A percentile compares a stretch with the other conserved stretches of the same genome.
Evolutionary conservation across 2,113 vertebrate genomes (phyloP).

Genomic region (Ochotona princeps): DNA sequence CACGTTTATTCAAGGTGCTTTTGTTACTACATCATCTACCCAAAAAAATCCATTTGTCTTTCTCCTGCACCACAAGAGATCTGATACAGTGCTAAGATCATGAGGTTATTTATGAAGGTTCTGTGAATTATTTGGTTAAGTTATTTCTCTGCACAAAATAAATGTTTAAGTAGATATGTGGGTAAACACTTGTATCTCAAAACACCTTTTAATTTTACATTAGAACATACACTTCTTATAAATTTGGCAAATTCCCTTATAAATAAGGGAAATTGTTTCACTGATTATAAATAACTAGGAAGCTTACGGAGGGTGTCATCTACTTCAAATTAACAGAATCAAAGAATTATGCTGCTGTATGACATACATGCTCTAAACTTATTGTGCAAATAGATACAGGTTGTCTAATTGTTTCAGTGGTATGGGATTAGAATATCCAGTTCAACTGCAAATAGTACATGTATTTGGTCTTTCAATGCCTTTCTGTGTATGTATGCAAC

Average conservation of each 20-base stretch:
- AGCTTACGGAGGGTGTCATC: neutral
- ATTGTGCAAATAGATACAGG: neutral
- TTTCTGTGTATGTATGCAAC: neutral
- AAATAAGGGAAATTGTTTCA: neutral
- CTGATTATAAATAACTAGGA: neutral
- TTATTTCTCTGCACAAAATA: neutral
- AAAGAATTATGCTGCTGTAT: accelerated
- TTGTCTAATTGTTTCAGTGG: neutral
- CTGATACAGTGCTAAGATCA: neutral
- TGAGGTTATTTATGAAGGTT: neutral
- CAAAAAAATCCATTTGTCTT: neutral
- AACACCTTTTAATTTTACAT: neutral
- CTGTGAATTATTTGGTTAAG: neutral
- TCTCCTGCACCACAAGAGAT: neutral
- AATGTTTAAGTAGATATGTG: neutral
- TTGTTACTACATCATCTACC: neutral
- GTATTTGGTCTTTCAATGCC: neutral
- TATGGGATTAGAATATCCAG: neutral
- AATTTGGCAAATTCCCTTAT: neutral
- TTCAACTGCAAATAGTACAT: neutral
- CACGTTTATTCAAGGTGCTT: neutral
- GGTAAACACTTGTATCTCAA: neutral
- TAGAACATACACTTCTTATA: neutral
- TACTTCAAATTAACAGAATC: neutral
- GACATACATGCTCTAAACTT: neutral